Evolutionary conservation across 1,140 invertebrate genomes (phyloP), one percentile per base, ranked within the genome.

Genomic region (Cydia fagiglandana): DNA sequence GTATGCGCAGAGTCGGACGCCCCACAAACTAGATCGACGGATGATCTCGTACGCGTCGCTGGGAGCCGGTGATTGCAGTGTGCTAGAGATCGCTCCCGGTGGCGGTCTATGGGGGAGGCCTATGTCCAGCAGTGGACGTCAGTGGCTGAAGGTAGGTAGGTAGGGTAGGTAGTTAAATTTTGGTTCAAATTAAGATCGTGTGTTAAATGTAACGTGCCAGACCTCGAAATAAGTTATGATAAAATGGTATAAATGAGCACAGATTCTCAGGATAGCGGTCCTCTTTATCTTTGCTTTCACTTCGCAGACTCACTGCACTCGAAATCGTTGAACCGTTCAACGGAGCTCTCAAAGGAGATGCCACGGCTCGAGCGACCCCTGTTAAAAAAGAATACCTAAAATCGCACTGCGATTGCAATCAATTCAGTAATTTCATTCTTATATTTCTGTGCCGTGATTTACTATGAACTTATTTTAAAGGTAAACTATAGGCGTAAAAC

Each of bases 311-410:
- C 66, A 38, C 64, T 41, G 66, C 66, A 41, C 34, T 70, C 9
- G 34, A 70, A 70, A 70, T 41, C 38, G n/a, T 20, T 70, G 30
- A 70, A 45, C 30, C 66, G 34, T 41, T 38, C 34, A 70, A 70
- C 34, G 66, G 34, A 34, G 41, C 38, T 38, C 66, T 70, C 66
- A 38, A 41, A 41, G 66, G n/a, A 70, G 66, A 70, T 45, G 34
- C 66, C n/a, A 12, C 38, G 15, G 66, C 9, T 38, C 30, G 4
- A 70, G 66, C 66, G n/a, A 41, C 66, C 7, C 7, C 5, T n/a
- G 10, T 70, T 70, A 70, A 70, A 70, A 68, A 70, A 70, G 2
- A 38, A 70, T n/a, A 38, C 15, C 7, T 70, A 34, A 34, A 68
- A 34, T 68, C 30, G 9, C 28, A 34, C 28, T 68, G 6, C n/a